phyloP scores from a whole-genome alignment of 2,113 vertebrate genomes.

The Spea bombifrons region DNA sequence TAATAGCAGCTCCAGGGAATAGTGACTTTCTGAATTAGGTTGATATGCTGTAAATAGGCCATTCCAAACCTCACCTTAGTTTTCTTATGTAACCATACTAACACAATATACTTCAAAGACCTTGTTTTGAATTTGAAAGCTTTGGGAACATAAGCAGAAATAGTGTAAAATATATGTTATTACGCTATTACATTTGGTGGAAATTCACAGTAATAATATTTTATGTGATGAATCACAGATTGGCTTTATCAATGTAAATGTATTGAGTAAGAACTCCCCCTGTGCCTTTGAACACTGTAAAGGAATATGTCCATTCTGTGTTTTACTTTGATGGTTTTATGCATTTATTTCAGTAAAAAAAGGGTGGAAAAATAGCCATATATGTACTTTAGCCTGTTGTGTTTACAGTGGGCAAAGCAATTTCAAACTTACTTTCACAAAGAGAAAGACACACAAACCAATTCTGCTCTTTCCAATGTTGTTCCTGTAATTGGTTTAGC shows the following conservation, averaged over 20 bases:
- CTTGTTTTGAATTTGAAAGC: conserved; percentile 40
- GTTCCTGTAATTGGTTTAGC: conserved; percentile 36
- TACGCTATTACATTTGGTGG: conserved; percentile 32
- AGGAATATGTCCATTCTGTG: conserved; percentile 21
- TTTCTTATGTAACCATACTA: conserved; percentile 41
- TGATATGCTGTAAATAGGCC: conserved; percentile 46
- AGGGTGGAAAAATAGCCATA: not conserved
- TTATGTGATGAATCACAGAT: conserved; percentile 22
- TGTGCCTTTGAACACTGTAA: conserved; percentile 21
- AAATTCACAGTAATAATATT: conserved; percentile 32
- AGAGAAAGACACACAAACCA: conserved; percentile 14
- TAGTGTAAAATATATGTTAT: conserved; percentile 40
- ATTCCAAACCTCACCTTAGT: conserved; percentile 42
- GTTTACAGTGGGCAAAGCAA: conserved; percentile 31
- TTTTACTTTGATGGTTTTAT: conserved; percentile 35
- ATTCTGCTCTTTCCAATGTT: conserved; percentile 13
- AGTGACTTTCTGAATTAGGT: conserved; percentile 45
- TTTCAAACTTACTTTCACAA: conserved; percentile 13
- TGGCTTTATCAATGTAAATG: conserved; percentile 32
- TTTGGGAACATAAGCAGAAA: conserved; percentile 30
- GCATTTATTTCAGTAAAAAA: conserved; percentile 33
- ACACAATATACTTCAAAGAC: conserved; percentile 45
- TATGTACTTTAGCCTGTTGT: conserved; percentile 10
- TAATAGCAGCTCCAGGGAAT: conserved; percentile 46
- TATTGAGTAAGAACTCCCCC: conserved; percentile 22